A percentile compares a stretch with the other conserved stretches of the same genome.
phyloP scores from a whole-genome alignment of 2,888 invertebrate genomes.

The Athalia rosae region DNA sequence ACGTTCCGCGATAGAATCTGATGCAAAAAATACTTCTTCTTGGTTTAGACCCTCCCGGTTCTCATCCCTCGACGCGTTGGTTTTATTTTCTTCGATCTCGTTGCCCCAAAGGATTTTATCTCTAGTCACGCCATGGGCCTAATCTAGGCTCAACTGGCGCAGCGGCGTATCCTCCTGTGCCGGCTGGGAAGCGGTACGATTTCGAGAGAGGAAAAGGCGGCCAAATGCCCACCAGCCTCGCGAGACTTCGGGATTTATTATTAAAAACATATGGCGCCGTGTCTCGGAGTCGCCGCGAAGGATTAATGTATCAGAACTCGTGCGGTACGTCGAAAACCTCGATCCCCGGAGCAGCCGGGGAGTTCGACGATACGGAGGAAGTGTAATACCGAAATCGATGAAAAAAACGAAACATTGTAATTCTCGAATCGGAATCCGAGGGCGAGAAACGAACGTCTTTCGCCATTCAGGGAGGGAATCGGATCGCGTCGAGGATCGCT shows the following conservation, averaged over 20 bases:
- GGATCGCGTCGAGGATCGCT: too few species aligned
- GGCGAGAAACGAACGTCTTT: conserved; percentile 14
- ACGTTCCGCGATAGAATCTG: too few species aligned
- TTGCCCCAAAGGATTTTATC: not conserved
- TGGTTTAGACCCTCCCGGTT: not conserved
- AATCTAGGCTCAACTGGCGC: conserved; percentile 14
- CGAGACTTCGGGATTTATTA: conserved; percentile 45
- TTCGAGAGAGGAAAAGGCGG: not conserved
- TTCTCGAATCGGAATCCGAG: not conserved
- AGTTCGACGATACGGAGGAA: conserved; percentile 26
- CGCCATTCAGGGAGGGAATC: too few species aligned
- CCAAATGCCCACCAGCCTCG: conserved; percentile 25
- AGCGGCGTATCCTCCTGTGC: conserved; percentile 14
- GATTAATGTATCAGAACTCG: conserved; percentile 47
- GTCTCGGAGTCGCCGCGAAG: conserved; percentile 47
- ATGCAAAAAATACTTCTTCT: too few species aligned
- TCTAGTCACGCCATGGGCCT: conserved; percentile 37
- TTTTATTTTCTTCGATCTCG: not conserved
- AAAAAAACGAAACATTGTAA: not conserved
- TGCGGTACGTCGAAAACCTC: not conserved
- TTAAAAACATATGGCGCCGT: conserved; percentile 52
- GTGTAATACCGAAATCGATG: not conserved
- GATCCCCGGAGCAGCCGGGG: conserved; percentile 4
- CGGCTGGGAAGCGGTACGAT: conserved; percentile 22
- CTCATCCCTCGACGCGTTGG: not conserved